Evolutionary conservation across 2,113 vertebrate genomes (phyloP), one percentile per base, ranked within the genome.

Genomic region (Arenaria interpres): DNA sequence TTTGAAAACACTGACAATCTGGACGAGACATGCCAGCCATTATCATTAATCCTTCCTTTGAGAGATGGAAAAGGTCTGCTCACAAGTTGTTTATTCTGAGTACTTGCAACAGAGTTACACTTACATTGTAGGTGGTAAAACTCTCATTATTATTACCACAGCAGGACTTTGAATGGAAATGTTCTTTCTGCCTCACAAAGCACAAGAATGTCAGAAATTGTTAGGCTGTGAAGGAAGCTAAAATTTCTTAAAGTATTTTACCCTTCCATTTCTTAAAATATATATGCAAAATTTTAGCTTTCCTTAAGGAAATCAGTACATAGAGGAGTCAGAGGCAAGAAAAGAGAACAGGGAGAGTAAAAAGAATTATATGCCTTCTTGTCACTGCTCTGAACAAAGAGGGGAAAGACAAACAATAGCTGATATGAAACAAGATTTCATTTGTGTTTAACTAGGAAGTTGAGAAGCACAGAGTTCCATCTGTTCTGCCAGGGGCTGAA

Each of bases 401-500:
- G 41, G 21, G 50, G 21, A 81, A 88, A 82, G 33, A 63, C 27
- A 92, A 85, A 35, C 54, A 82, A 45, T 59, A 90, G 41, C 45
- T 87, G 35, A 72, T 63, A 56, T 3, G 17, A 89, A 89, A 69
- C 16, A 75, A 85, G 51, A 35, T n/a, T 90, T 71, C 43, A 59
- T 85, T 86, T 93, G 35, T 56, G 9, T 95, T 88, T 91, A 74
- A 89, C 91, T 89, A 93, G 50, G 15, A 88, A 87, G 22, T 28
- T 77, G 48, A 90, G 37, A 91, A 66, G 27, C 37, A 87, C 35
- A 41, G 71, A 87, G 22, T 41, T 91, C 78, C 81, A 88, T 46
- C 50, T 89, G 85, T 91, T 95, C 43, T 87, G 41, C 81, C 73
- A 68, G 64, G 23, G 32, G 51, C 64, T 95, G 53, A 35, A 91